Base-by-base conservation (phyloP, 2,797 vertebrate species). In the Pipistrellus pipistrellus region DNA sequence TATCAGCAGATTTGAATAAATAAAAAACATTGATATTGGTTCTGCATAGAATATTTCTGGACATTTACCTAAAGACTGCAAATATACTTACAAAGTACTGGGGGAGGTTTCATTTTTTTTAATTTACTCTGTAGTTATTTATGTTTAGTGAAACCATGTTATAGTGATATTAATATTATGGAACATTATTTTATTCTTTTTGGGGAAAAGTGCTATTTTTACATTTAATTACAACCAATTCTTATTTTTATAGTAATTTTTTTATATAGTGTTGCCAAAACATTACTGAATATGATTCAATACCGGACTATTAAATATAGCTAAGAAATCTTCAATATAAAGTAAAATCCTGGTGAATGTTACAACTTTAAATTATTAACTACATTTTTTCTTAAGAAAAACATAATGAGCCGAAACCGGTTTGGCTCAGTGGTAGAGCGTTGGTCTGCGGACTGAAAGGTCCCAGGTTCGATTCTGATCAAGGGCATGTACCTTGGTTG, bases 191-290 rank as follows among this genome's bases (percentile, higher is more conserved):
- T 4, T 41, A 73, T 93, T 64, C 4, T 51, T 76, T 88, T 83
- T 38, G 5, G 23, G 25, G 35, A 3, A 66, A 87, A 57, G 1
- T 68, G 5, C 4, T 76, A 35, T 41, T 88, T 75, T 71, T 15
- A 9, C 8, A 30, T 80, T 94, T 51, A 17, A 41, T 85, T 90
- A 51, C 55, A 88, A 55, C 3, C 55, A 88, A 85, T 75, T 86
- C 11, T 59, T 17, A 73, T 85, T 93, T 93, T 85, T n/a, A 4
- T 64, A 72, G 41, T 38, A 83, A 41, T 75, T 85, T 88, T 93
- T 9, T 66, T 13, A 57, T 38, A 80, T 23, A 41, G 9, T 38
- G 66, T 55, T 88, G 32, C 85, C 53, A 88, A 66, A 75, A 2
- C 14, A 64, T 69, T 75, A 55, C 25, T 32, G 30, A 14, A 48